Evolutionary conservation across 2,888 invertebrate genomes (phyloP), one percentile per base, ranked within the genome.

Genomic region (Ceraclea dissimilis): DNA sequence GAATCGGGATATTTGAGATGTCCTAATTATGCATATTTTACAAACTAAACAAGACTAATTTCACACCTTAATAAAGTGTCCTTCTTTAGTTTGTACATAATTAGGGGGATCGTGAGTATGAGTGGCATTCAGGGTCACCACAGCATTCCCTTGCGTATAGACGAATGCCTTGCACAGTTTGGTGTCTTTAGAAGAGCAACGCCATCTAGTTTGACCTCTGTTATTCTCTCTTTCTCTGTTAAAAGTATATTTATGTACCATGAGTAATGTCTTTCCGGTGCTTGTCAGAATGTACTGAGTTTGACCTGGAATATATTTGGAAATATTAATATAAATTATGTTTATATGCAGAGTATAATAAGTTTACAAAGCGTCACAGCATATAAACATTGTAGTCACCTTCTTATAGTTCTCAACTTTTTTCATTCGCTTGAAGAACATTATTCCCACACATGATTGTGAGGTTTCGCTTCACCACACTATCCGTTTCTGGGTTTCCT

Each of bases 131-230:
- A 39, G 16, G 2, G 39, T 39, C 39, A 39, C 39, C 16, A 39
- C 39, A 13, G 13, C 13, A n/a, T 39, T 16, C 13, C 13, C 39
- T 13, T 8, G 13, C 13, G 56, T 56, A 10, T 49, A 44, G 13
- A 33, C 49, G 17, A 18, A 26, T 17, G 52, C 52, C 17, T 26
- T 16, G 43, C 56, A 56, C 13, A 20, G 26, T 31, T 52, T 52
- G 26, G 26, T 26, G 5, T 10, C 26, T 26, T 26, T 26, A 26
- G 51, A 51, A 8, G 51, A 51, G 13, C 51, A 51, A 6, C 22
- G 19, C 51, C 51, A 51, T 39, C 43, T 51, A n/a, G 20, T 39
- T 20, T 51, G 34, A 11, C 51, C 51, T 18, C n/a, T 34, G 20
- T 34, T 20, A 16, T 20, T 22, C 19, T 19, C 19, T 21, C n/a